Evolutionary conservation across 2,888 invertebrate species (phyloP), one percentile per base, ranked within the genome.

Genomic region (Philhelius pedissequus): DNA sequence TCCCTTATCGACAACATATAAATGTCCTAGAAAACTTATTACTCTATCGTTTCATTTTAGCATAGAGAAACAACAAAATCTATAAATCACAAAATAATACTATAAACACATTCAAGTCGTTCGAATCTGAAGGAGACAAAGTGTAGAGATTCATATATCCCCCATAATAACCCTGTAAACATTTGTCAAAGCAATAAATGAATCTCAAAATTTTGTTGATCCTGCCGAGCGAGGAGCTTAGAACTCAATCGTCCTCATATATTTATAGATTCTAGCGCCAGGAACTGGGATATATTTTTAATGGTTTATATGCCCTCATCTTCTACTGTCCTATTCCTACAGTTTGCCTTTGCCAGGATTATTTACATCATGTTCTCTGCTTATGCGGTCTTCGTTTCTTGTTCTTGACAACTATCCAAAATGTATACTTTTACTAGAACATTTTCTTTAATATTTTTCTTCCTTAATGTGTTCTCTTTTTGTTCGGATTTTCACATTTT

Each of bases 181-280:
- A 62, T 80, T 68, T 80, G 75, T 80, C 75, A 76, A 76, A 79
- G 74, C 75, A 66, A 75, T 79, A 70, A 79, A 70, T 79, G 74
- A 75, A 70, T 69, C 64, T 84, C 66, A 64, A 75, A 82, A 74
- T 84, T 84, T 40, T 50, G 66, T 75, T 79, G 74, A 80, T 69
- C 66, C 58, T 48, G 43, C 58, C 56, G 30, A 64, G 11, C 27
- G 4, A 48, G 9, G 22, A 27, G 48, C 3, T 18, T 6, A 48
- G 38, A 43, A 71, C 45, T 9, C 18, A 15, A 25, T 13, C 30
- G 18, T 18, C 4, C n/a, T n/a, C 7, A 30, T 43, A 30, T 11
- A 25, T 43, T 27, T 15, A 60, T 18, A 43, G 27, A 43, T 40
- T 45, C 5, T 48, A 27, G 9, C 40, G 4, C 32, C 32, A 38